Conservation (phyloP, 2,113 vertebrate genomes). For the Neotragus moschatus region DNA sequence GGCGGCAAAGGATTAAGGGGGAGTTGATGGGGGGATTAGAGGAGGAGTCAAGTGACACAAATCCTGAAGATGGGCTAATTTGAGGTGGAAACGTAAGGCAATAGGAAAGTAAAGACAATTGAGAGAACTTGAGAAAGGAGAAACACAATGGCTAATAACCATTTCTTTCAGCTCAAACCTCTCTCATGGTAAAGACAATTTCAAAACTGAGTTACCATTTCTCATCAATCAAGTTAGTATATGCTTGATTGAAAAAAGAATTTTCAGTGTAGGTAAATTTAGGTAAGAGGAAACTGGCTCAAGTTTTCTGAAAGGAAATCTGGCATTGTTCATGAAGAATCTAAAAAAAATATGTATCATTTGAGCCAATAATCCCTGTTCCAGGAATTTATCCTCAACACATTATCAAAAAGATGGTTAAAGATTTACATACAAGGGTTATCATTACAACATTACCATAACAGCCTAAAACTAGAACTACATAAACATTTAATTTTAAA, state of each 20-base stretch:
- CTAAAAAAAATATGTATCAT: not conserved
- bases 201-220: not conserved
- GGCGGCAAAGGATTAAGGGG: not conserved
- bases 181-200: not conserved
- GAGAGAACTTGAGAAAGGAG: not conserved
- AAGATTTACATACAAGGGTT: not conserved
- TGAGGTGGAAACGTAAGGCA: not conserved
- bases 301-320: not conserved
- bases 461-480: not conserved
- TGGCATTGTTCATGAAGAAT: constrained; percentile 2
- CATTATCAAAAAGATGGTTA: constrained; percentile 31
- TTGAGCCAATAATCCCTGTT: not conserved
- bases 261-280: not conserved
- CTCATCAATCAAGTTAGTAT: not conserved
- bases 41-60: not conserved
- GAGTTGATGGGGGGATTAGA: too few relatives aligned
- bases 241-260: not conserved
- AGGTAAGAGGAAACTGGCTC: not conserved
- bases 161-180: not conserved
- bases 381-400: not conserved
- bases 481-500: not conserved
- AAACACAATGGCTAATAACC: not conserved
- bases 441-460: not conserved
- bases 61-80: not conserved
- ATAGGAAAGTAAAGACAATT: not conserved